A percentile compares a stretch with the other conserved stretches of the same genome.
phyloP scores from a whole-genome alignment of 2,888 invertebrate genomes.

The Hecatera dysodea region DNA sequence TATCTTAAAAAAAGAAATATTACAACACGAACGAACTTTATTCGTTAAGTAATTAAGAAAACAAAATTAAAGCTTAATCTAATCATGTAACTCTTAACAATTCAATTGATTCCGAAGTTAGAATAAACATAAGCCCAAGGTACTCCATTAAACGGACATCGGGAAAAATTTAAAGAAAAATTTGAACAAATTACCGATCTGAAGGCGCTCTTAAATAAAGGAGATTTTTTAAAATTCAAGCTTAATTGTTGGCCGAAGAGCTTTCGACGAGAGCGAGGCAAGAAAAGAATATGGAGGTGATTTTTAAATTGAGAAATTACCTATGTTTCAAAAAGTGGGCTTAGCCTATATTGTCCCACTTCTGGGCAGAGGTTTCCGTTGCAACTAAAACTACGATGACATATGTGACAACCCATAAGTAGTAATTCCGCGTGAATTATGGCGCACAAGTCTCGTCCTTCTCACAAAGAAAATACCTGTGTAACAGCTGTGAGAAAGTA shows the following conservation, averaged over 20 bases:
- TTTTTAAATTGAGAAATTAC: background rate
- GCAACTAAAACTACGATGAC: too few species aligned
- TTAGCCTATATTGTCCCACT: too few species aligned
- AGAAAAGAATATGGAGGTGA: constrained; percentile 34
- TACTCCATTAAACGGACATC: constrained; percentile 87
- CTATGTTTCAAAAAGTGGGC: too few species aligned
- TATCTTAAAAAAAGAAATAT: background rate
- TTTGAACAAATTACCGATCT: constrained; percentile 88
- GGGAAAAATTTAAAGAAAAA: constrained; percentile 84
- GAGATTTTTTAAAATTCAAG: constrained; percentile 83
- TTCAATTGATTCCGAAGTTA: constrained; percentile 82
- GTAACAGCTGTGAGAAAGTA: too few species aligned
- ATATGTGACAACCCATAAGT: too few species aligned
- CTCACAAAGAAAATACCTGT: too few species aligned
- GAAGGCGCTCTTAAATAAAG: constrained; percentile 81
- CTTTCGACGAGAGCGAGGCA: constrained; percentile 70
- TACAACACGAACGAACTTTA: constrained; percentile 11
- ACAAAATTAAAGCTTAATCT: constrained; percentile 76
- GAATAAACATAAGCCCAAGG: constrained; percentile 81
- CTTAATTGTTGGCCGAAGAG: constrained; percentile 85
- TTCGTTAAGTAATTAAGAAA: constrained; percentile 73
- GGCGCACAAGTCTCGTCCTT: too few species aligned
- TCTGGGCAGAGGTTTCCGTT: too few species aligned
- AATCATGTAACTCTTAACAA: constrained; percentile 78
- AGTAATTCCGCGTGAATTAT: too few species aligned